Evolutionary conservation across 2,113 vertebrate species (phyloP).

Genomic region (Atractosteus spatula): DNA sequence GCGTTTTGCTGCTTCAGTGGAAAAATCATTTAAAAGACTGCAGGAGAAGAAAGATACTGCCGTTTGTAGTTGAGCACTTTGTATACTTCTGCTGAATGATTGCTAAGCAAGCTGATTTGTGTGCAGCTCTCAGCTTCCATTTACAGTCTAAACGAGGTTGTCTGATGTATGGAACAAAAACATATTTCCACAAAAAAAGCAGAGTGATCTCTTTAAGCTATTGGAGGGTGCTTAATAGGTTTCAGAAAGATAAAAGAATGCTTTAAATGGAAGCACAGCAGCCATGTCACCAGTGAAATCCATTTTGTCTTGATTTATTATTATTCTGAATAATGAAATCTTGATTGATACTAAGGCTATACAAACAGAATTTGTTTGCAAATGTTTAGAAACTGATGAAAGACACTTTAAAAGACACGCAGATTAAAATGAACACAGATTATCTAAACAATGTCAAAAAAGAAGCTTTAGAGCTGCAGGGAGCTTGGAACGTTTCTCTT

Average conservation of each 20-base stretch:
- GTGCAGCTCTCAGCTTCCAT: conserved; percentile 33
- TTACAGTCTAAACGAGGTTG: conserved; percentile 20
- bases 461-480: too few relatives aligned
- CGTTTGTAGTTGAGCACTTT: neutral
- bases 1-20: conserved; percentile 3
- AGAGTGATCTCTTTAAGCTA: conserved; percentile 60
- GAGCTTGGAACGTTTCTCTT: too few relatives aligned
- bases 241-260: conserved; percentile 47
- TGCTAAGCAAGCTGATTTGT: conserved; percentile 7
- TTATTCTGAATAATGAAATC: conserved; percentile 73
- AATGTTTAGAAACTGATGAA: conserved; percentile 63
- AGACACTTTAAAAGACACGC: conserved; percentile 49
- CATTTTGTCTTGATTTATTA: neutral
- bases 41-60: neutral
- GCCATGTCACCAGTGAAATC: too few relatives aligned
- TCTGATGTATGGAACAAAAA: conserved; percentile 6
- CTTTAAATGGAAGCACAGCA: conserved; percentile 8
- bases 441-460: conserved; percentile 4
- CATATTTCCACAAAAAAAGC: conserved; percentile 40
- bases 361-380: conserved; percentile 72
- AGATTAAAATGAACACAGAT: conserved; percentile 35
- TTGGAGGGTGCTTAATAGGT: conserved; percentile 53
- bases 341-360: conserved; percentile 57
- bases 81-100: too few relatives aligned
- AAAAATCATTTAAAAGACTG: neutral